Conservation (phyloP, 1,140 invertebrate genomes). For the Nephila pilipes region DNA sequence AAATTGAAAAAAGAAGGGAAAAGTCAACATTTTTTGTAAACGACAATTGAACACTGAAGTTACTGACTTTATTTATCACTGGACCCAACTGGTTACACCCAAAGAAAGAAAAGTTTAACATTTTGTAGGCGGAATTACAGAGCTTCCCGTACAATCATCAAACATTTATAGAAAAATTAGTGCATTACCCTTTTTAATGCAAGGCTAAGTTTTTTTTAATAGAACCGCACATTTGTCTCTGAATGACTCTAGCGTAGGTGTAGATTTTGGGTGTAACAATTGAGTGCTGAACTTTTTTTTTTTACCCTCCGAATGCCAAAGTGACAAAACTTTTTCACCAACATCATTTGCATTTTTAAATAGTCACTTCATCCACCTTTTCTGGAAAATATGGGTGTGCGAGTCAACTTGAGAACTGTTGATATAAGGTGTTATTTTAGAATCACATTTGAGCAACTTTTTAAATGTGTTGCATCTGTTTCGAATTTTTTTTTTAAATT, state of each 20-base stretch:
- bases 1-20: too few species aligned
- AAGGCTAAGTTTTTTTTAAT: too few species aligned
- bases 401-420: not conserved
- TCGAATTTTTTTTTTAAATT: too few species aligned
- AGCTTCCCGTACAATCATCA: not conserved
- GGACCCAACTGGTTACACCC: not conserved
- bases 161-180: not conserved
- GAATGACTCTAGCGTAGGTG: not conserved
- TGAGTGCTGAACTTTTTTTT: not conserved
- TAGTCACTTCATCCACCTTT: not conserved
- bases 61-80: not conserved
- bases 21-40: too few species aligned
- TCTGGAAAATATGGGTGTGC: conserved; percentile 8
- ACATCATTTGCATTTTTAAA: conserved; percentile 36
- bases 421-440: not conserved
- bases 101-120: not conserved
- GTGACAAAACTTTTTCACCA: conserved; percentile 3
- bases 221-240: not conserved
- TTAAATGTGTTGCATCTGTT: too few species aligned
- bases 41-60: too few species aligned
- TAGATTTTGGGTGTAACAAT: conserved; percentile 9
- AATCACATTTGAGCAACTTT: not conserved
- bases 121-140: conserved; percentile 7
- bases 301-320: too few species aligned
- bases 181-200: not conserved